phyloP scores from a whole-genome alignment of 2,797 vertebrate species.

The Clarias fuscus region DNA sequence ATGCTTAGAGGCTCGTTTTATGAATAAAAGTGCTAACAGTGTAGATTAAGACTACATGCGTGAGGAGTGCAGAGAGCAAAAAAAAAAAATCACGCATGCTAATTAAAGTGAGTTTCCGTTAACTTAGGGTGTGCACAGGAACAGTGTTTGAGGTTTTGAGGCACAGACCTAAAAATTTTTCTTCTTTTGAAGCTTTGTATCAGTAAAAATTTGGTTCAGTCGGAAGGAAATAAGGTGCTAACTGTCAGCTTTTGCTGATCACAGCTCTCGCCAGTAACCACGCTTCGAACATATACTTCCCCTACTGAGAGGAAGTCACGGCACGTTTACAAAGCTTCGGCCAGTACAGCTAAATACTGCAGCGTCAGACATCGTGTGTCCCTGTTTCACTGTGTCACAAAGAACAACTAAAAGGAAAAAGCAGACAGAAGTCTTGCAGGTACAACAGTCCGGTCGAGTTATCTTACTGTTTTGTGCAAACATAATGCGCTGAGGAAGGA shows the following conservation, averaged over 20 bases:
- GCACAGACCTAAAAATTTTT: background rate
- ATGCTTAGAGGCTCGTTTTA: background rate
- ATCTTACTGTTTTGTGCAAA: no score
- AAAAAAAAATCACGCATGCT: background rate
- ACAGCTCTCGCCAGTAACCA: no score
- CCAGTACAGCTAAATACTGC: no score
- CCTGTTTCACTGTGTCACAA: background rate
- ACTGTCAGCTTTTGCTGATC: background rate
- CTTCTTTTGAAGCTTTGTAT: background rate
- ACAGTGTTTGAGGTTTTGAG: background rate
- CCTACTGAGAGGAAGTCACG: background rate
- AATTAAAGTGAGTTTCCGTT: background rate
- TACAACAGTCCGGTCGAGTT: background rate
- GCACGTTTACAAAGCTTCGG: background rate
- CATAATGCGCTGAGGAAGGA: background rate
- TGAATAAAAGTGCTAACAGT: background rate
- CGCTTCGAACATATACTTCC: background rate
- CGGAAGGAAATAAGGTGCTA: background rate
- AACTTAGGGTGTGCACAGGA: background rate
- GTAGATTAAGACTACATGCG: background rate
- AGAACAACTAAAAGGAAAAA: background rate
- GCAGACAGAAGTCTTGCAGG: no score
- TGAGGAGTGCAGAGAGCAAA: background rate
- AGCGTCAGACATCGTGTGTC: background rate
- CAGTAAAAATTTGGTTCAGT: background rate